Conservation (phyloP, 2,797 vertebrate genomes). For the Jordanella pulchra region DNA sequence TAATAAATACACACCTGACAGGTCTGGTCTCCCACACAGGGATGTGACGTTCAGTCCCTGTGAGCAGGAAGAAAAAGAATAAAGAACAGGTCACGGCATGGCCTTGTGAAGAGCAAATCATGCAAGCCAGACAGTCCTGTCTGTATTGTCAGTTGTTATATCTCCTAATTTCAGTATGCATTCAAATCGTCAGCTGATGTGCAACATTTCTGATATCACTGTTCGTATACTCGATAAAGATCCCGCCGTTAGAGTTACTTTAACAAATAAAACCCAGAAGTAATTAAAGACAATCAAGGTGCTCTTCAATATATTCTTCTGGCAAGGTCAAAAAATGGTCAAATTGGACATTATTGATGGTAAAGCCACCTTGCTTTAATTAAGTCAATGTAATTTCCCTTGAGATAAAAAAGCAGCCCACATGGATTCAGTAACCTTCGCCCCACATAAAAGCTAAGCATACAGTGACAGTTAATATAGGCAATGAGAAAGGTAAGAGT, state of each 20-base stretch:
- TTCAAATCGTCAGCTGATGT: neutral
- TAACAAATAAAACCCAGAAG: conserved; percentile 1
- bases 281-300: neutral
- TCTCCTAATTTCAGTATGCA: neutral
- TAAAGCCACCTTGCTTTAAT: conserved; percentile 50
- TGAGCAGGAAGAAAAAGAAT: conserved; percentile 13
- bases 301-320: conserved; percentile 12
- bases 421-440: conserved; percentile 29
- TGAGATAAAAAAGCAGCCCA: conserved; percentile 56
- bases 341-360: conserved; percentile 38
- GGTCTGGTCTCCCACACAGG: conserved; percentile 36
- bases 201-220: conserved; percentile 10
- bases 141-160: neutral
- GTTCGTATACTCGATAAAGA: conserved; percentile 3
- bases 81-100: conserved; percentile 20
- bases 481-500: neutral
- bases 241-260: neutral
- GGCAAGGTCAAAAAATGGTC: conserved; percentile 26
- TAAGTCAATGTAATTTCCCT: conserved; percentile 72
- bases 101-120: neutral
- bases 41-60: conserved; percentile 23
- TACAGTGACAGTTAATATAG: neutral
- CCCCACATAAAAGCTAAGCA: conserved; percentile 47
- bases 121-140: neutral
- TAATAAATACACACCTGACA: conserved; percentile 52